These are phyloP conservation scores for Macrotus californicus DNA, from an alignment of 2,113 vertebrate genomes.

Conservation along the genomic window DNA sequence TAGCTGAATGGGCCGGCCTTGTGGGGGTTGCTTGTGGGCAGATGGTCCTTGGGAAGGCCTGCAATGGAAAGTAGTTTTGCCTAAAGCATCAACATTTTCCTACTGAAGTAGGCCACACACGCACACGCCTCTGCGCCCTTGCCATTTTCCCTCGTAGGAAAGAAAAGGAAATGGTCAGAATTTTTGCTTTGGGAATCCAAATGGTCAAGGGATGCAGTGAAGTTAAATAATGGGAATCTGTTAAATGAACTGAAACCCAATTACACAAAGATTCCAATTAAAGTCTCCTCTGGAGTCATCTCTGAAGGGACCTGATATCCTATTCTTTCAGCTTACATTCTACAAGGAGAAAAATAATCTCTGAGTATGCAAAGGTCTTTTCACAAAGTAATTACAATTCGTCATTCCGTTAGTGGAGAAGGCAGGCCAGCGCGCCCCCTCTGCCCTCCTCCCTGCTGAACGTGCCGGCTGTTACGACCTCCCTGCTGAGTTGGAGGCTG, in stretches of 20 bases:
- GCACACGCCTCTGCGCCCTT: not conserved
- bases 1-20: not conserved
- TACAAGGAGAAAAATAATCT: not conserved
- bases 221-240: not conserved
- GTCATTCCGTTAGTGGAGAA: not conserved
- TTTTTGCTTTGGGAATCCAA: not conserved
- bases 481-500: rapidly evolving
- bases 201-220: not conserved
- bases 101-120: not conserved
- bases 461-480: too few relatives aligned
- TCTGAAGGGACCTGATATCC: not conserved
- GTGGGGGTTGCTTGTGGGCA: not conserved
- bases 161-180: not conserved
- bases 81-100: not conserved
- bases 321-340: not conserved
- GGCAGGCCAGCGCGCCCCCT: not conserved
- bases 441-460: not conserved
- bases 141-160: not conserved
- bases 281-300: not conserved
- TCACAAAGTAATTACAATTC: not conserved
- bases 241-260: not conserved
- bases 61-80: not conserved
- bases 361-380: not conserved
- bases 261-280: not conserved
- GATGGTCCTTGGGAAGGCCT: not conserved